Conservation (phyloP, 2,888 invertebrate genomes). For the Palloptera scutellata region DNA sequence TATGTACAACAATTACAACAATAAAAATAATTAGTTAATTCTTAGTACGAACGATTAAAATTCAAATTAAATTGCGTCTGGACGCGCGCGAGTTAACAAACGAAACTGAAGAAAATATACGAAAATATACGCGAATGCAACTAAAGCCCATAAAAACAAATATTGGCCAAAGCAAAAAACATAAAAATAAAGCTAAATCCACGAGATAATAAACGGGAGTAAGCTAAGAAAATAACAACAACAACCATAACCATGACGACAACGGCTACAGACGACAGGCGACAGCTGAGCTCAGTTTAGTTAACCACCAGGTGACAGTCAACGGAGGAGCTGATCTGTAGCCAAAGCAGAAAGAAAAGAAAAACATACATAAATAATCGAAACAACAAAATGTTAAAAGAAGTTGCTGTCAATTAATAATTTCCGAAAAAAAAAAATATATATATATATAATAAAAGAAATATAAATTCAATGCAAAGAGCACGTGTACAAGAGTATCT, state of each 20-base stretch:
- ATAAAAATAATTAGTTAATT: too few relatives aligned
- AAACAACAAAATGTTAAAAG: too few relatives aligned
- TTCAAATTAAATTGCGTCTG: constrained; percentile 41
- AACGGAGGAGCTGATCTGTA: not conserved
- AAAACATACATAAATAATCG: not conserved
- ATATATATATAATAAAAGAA: too few relatives aligned
- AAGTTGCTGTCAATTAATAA: too few relatives aligned
- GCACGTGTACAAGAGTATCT: not conserved
- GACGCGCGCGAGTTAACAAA: constrained; percentile 44
- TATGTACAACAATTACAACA: too few relatives aligned
- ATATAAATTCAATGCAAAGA: not conserved
- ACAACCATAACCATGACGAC: not conserved
- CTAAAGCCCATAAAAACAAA: not conserved
- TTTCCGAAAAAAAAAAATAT: too few relatives aligned
- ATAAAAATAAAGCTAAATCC: not conserved
- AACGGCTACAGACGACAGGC: not conserved
- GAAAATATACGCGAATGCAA: constrained; percentile 16
- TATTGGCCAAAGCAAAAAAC: not conserved
- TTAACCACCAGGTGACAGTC: not conserved
- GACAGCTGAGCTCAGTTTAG: not conserved
- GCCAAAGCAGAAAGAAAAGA: not conserved
- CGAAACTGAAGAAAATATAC: constrained; percentile 37
- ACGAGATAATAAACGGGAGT: not conserved
- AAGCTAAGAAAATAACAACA: not conserved
- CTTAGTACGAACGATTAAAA: constrained; percentile 37